Conservation (phyloP, 2,888 invertebrate species). For the Cantharis flavilabris region DNA sequence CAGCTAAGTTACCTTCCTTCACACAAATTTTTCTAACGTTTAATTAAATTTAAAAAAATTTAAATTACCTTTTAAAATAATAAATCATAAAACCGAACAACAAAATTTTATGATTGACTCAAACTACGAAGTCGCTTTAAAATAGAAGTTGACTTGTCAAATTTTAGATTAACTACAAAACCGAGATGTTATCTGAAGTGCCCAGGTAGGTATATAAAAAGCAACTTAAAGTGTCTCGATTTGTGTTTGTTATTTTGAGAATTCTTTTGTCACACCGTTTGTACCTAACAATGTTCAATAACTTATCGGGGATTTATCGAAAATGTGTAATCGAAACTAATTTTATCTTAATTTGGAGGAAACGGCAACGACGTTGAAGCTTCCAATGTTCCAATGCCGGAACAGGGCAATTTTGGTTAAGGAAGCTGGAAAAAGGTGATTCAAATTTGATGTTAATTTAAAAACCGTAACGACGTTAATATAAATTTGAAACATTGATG, state of each 20-base stretch:
- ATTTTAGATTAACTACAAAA: slow-evolving; percentile 17
- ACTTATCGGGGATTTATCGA: slow-evolving; percentile 11
- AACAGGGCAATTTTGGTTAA: not conserved
- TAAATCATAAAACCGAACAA: not conserved
- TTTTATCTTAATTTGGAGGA: not conserved
- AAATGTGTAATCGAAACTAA: slow-evolving; percentile 11
- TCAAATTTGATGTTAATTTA: slow-evolving; percentile 4
- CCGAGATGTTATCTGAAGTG: slow-evolving; percentile 21
- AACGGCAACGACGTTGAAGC: not conserved
- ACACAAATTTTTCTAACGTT: not conserved
- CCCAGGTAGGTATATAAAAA: slow-evolving; percentile 17
- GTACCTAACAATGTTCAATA: slow-evolving; percentile 6
- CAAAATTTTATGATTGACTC: not conserved
- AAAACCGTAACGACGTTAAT: slow-evolving; percentile 6
- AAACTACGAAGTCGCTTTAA: slow-evolving; percentile 13
- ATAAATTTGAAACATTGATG: slow-evolving; percentile 13
- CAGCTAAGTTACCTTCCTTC: not conserved
- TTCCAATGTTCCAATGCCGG: not conserved
- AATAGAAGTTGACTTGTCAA: slow-evolving; percentile 19
- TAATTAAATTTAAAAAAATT: not conserved
- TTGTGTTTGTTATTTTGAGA: slow-evolving; percentile 23
- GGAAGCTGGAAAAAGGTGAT: slow-evolving; percentile 2
- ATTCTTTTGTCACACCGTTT: slow-evolving; percentile 19
- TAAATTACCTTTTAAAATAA: slow-evolving; percentile 2
- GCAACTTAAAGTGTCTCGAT: slow-evolving; percentile 21